Conservation (phyloP, 2,888 invertebrate species). For the Linnaemya vulpina region DNA sequence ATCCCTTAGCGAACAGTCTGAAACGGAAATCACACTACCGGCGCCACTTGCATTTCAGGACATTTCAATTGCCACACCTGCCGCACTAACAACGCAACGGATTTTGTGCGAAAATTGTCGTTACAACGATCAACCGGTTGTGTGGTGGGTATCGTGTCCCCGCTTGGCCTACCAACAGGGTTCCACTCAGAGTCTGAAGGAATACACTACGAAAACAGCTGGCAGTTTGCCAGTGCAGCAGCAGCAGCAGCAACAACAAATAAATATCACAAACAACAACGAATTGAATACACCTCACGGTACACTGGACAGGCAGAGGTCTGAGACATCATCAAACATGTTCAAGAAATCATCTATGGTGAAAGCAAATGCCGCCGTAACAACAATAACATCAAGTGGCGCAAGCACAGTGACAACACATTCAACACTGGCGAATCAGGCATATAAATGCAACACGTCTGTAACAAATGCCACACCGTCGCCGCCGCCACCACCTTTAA, state of each 20-base stretch:
- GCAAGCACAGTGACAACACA: conserved; percentile 48
- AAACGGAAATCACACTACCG: conserved; percentile 66
- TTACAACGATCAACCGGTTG: conserved; percentile 81
- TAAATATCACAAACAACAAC: conserved; percentile 12
- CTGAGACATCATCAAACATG: conserved; percentile 69
- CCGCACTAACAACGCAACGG: conserved; percentile 67
- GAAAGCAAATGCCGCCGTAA: conserved; percentile 55
- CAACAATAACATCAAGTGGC: conserved; percentile 49
- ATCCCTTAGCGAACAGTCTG: conserved; percentile 56
- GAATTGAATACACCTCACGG: conserved; percentile 63
- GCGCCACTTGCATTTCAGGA: conserved; percentile 65
- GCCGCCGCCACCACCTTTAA: conserved; percentile 74
- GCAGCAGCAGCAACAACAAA: not conserved
- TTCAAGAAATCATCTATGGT: conserved; percentile 72
- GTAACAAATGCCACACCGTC: conserved; percentile 67
- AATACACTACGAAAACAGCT: conserved; percentile 45
- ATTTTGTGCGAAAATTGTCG: conserved; percentile 81
- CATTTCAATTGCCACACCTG: conserved; percentile 72
- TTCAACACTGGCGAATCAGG: conserved; percentile 38
- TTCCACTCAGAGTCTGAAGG: conserved; percentile 72
- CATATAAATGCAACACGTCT: conserved; percentile 47
- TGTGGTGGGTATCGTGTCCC: conserved; percentile 83
- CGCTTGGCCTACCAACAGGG: conserved; percentile 79
- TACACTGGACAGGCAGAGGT: conserved; percentile 57
- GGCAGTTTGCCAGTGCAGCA: conserved; percentile 42